Conservation (phyloP, 2,113 vertebrate genomes). For the Microtus richardsoni region DNA sequence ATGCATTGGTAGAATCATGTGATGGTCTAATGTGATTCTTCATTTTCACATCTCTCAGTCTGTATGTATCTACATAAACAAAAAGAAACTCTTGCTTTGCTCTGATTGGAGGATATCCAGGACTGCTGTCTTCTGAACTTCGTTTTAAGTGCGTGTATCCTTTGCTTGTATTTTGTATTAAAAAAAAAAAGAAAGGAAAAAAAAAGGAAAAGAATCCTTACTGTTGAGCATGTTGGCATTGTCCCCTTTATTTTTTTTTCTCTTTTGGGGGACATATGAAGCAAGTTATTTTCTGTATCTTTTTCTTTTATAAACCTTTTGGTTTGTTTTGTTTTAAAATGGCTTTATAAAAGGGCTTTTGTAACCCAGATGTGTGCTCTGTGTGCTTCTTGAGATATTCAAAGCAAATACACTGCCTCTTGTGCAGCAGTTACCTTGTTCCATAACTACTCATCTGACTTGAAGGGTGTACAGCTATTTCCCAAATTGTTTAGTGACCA, state of each 20-base stretch:
- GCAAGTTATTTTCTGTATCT: slow-evolving; percentile 91
- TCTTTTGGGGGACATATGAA: slow-evolving; percentile 88
- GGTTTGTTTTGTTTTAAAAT: slow-evolving; percentile 91
- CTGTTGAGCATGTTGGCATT: slow-evolving; percentile 91
- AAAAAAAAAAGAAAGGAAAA: slow-evolving; percentile 83
- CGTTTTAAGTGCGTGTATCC: slow-evolving; percentile 89
- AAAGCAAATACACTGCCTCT: neutral
- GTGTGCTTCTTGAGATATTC: slow-evolving; percentile 84
- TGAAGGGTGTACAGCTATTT: neutral
- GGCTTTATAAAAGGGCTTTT: slow-evolving; percentile 93
- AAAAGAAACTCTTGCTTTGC: slow-evolving; percentile 86
- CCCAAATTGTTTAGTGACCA: neutral
- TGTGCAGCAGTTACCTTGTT: neutral
- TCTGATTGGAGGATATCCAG: slow-evolving; percentile 87
- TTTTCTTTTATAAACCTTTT: slow-evolving; percentile 91
- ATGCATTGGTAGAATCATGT: slow-evolving; percentile 88
- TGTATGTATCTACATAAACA: slow-evolving; percentile 89
- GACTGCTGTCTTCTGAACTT: slow-evolving; percentile 88
- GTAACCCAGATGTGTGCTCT: slow-evolving; percentile 86
- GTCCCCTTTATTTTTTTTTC: slow-evolving; percentile 85
- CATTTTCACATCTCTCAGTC: slow-evolving; percentile 88
- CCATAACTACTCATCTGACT: neutral
- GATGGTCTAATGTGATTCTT: slow-evolving; percentile 88
- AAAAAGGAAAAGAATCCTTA: slow-evolving; percentile 86
- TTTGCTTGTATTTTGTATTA: slow-evolving; percentile 93